Conservation (phyloP, 2,797 vertebrate species). For the Pitangus sulphuratus region DNA sequence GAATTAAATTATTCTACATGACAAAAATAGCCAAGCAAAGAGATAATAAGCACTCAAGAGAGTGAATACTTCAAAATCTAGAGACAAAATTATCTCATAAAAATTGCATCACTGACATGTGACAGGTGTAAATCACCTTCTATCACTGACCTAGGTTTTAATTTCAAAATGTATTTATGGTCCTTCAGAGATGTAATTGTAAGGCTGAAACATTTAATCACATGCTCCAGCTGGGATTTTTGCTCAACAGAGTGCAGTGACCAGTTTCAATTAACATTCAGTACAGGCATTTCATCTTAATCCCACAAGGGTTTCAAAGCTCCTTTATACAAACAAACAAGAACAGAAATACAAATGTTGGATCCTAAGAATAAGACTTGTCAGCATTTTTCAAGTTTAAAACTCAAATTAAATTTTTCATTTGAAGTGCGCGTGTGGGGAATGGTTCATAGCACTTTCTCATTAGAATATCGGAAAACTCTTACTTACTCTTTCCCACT, state of each 20-base stretch:
- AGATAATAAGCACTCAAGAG: background rate
- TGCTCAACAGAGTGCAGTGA: background rate
- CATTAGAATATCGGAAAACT: background rate
- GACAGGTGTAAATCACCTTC: background rate
- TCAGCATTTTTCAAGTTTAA: constrained; percentile 1
- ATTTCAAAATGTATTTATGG: background rate
- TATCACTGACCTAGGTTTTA: background rate
- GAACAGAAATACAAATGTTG: background rate
- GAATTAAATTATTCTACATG: background rate
- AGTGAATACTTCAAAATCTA: background rate
- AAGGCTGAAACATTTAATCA: background rate
- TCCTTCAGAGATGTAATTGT: background rate
- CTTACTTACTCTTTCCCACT: background rate
- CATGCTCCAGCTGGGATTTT: background rate
- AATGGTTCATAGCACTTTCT: background rate
- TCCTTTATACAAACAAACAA: background rate
- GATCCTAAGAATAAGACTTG: background rate
- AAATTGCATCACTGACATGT: background rate
- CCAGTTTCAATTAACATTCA: background rate
- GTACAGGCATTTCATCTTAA: background rate
- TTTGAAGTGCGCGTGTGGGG: background rate
- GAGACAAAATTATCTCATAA: background rate
- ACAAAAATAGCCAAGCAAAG: background rate
- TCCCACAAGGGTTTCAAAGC: background rate
- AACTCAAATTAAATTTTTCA: background rate